These are phyloP conservation scores for Ptychadena robeensis DNA, from an alignment of 2,797 vertebrate species.

Conservation along the genomic window DNA sequence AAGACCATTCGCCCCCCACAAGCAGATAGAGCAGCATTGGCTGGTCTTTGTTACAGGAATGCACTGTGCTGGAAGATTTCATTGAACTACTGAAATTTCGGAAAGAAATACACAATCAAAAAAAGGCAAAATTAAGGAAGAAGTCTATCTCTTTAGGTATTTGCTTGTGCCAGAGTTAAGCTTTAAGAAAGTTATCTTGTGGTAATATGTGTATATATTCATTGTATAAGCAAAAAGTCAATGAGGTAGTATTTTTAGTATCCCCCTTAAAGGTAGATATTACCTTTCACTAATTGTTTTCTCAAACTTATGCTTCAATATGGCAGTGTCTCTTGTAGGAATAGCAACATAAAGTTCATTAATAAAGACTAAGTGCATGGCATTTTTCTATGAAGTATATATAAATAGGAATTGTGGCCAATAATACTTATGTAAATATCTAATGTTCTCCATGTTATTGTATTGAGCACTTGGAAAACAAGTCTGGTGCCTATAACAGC, in stretches of 20 bases:
- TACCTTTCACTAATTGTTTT: background rate
- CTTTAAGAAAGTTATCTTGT: no score
- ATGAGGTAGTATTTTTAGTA: background rate
- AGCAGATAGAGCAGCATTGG: no score
- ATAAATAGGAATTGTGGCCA: background rate
- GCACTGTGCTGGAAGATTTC: no score
- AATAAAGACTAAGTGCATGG: background rate
- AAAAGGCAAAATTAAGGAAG: no score
- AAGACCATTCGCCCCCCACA: no score
- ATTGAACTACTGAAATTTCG: no score
- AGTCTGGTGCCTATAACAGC: slow-evolving; percentile 12
- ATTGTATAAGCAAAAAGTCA: no score
- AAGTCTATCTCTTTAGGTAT: no score
- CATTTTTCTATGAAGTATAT: background rate
- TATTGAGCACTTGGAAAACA: background rate
- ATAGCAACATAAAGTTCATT: background rate
- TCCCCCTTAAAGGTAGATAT: background rate
- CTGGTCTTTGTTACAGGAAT: no score
- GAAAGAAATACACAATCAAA: no score
- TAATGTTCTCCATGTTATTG: slow-evolving; percentile 2
- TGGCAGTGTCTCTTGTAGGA: background rate
- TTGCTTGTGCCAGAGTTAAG: no score
- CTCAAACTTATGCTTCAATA: background rate
- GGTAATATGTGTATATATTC: no score
- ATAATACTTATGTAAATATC: slow-evolving; percentile 21